Evolutionary conservation across 2,113 vertebrate species (phyloP).

Genomic region (Macrotis lagotis): DNA sequence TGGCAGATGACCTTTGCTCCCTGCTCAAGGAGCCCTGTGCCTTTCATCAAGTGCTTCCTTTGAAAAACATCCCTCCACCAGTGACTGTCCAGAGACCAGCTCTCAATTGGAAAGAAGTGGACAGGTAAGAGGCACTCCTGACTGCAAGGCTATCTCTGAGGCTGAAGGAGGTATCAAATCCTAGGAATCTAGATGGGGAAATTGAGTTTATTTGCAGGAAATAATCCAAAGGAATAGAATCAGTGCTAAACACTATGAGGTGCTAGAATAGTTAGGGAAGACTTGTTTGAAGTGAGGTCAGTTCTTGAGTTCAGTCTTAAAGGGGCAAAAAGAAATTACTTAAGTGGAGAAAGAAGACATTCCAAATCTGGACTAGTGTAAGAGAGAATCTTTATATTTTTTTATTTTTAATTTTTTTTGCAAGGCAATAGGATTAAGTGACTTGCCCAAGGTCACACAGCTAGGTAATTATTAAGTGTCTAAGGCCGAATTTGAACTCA

Average conservation of each 20-base stretch:
- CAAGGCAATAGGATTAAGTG: no score
- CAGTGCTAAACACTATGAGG: background rate
- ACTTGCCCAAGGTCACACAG: no score
- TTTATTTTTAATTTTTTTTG: no score
- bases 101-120: constrained; percentile 87
- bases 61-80: constrained; percentile 61
- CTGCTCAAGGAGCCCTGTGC: constrained; percentile 85
- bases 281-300: background rate
- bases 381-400: background rate
- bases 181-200: background rate
- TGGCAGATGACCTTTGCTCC: constrained; percentile 85
- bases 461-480: no score
- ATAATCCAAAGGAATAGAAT: background rate
- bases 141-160: background rate
- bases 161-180: background rate
- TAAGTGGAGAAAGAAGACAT: background rate
- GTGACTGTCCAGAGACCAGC: constrained; percentile 77
- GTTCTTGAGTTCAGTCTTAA: background rate
- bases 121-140: constrained; percentile 83
- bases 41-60: constrained; percentile 51
- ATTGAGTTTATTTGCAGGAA: background rate
- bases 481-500: no score
- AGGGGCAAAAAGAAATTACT: background rate
- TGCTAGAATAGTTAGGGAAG: background rate
- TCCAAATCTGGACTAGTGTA: background rate